Conservation (phyloP, 1,140 invertebrate species). For the Adelges cooleyi region DNA sequence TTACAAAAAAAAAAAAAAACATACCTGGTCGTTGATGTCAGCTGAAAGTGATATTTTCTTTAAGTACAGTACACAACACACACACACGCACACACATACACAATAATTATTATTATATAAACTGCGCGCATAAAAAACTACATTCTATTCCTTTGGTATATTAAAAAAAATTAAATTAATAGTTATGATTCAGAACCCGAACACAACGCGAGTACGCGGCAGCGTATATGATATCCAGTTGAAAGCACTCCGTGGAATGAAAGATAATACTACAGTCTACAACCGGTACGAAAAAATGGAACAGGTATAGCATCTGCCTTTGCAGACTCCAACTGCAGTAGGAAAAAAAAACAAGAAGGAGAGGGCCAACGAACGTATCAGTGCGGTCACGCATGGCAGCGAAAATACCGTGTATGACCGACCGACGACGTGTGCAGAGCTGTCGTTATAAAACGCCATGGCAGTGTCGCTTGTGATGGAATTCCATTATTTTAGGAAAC, state of each 20-base stretch:
- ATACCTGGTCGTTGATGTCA: no score
- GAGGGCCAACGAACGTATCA: conserved; percentile 26
- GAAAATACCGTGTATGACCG: no score
- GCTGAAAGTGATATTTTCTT: no score
- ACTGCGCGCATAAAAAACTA: background rate
- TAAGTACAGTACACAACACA: background rate
- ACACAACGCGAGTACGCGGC: background rate
- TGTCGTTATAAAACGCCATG: no score
- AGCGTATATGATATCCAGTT: background rate
- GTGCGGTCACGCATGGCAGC: background rate
- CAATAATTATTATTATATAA: background rate
- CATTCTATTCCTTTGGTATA: no score
- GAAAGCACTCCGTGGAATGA: conserved; percentile 5
- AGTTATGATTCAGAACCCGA: background rate
- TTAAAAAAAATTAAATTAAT: no score
- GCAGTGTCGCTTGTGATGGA: no score
- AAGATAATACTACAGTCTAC: background rate
- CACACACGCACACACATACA: background rate
- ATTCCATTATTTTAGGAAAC: no score
- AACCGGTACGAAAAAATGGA: background rate
- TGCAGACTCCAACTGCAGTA: background rate
- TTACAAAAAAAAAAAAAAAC: no score
- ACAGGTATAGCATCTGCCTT: conserved; percentile 5
- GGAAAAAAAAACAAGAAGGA: background rate
- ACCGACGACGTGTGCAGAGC: no score